Evolutionary conservation across 2,888 invertebrate species (phyloP).

Genomic region (Drosophila emarginata): DNA sequence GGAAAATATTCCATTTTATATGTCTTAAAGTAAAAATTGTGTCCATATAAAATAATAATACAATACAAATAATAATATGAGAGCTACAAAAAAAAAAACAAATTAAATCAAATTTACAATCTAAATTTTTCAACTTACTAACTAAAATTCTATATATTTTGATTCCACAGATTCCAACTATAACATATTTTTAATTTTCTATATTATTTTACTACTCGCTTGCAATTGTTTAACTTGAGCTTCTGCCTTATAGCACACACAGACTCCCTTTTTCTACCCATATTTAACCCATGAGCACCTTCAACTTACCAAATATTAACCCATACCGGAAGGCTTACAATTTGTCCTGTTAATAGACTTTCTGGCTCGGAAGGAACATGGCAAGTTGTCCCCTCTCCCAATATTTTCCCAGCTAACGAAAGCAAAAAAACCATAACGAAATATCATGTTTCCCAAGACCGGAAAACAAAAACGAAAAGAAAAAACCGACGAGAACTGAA

Average conservation of each 20-base stretch:
- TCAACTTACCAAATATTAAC: slow-evolving; percentile 4
- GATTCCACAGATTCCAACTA: not conserved
- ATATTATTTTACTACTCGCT: not conserved
- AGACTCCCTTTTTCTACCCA: not conserved
- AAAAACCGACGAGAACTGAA: slow-evolving; percentile 56
- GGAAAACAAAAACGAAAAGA: slow-evolving; percentile 52
- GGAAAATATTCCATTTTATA: too few relatives aligned
- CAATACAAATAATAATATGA: too few relatives aligned
- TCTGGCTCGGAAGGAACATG: slow-evolving; percentile 4
- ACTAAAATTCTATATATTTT: not conserved
- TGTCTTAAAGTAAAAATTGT: too few relatives aligned
- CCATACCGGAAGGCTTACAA: slow-evolving; percentile 8
- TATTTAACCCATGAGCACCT: not conserved
- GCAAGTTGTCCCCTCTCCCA: not conserved
- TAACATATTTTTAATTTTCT: not conserved
- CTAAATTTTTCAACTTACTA: too few relatives aligned
- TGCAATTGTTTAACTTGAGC: not conserved
- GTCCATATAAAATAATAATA: too few relatives aligned
- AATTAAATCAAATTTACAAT: too few relatives aligned
- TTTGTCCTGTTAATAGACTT: slow-evolving; percentile 25
- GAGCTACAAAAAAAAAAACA: too few relatives aligned
- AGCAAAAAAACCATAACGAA: slow-evolving; percentile 51
- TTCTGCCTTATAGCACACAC: slow-evolving; percentile 1
- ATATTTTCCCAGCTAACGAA: slow-evolving; percentile 56
- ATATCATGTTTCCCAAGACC: slow-evolving; percentile 40